Conservation (phyloP, 2,113 vertebrate genomes). For the Loxodonta africana region DNA sequence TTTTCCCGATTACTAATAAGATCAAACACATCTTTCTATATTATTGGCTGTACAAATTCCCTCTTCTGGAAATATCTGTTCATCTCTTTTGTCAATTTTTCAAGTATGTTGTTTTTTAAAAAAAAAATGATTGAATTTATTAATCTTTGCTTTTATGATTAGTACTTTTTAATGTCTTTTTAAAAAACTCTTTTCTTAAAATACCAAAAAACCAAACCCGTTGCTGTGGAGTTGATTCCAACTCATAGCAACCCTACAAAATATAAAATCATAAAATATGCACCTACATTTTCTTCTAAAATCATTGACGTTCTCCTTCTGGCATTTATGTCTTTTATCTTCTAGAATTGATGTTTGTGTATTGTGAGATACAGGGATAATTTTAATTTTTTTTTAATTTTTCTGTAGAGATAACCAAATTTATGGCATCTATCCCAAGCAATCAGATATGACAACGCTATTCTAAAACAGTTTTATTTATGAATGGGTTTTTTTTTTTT, state of each 20-base stretch:
- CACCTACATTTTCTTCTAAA: background rate
- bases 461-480: background rate
- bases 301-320: background rate
- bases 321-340: background rate
- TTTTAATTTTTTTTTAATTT: background rate
- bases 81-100: background rate
- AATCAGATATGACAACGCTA: background rate
- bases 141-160: background rate
- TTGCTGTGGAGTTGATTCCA: too few species aligned
- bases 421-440: background rate
- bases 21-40: background rate
- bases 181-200: background rate
- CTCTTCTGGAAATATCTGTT: background rate
- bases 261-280: background rate
- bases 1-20: background rate
- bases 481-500: background rate
- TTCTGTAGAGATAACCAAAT: background rate
- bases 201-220: too few species aligned
- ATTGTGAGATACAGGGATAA: background rate
- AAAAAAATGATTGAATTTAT: background rate
- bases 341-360: background rate
- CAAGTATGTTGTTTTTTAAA: background rate
- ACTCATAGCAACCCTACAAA: background rate
- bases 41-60: background rate
- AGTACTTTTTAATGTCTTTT: background rate